Base-by-base conservation (phyloP, 2,797 vertebrate genomes). In the Diglossa cyanea region DNA sequence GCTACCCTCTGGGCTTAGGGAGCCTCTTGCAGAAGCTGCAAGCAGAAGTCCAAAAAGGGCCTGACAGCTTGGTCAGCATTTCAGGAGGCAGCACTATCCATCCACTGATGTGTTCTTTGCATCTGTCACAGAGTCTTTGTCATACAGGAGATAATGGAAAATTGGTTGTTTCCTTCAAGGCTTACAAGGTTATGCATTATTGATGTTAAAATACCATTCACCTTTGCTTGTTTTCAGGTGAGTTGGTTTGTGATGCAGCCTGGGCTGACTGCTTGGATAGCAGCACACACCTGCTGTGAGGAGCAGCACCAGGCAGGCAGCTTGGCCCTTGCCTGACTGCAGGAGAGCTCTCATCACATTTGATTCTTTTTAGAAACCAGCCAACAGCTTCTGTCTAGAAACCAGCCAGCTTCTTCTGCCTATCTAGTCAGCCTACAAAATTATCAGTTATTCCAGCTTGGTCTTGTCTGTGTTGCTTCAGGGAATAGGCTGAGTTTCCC, bases 101-200 rank as follows among this genome's bases (percentile, higher is more conserved):
- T 33, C 17, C 28, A n/a, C 33, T 47, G 61, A 10, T 4, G 3
- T 44, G 66, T 51, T 44, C 63, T 60, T 39, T 57, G n/a, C 28
- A 12, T 45, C 26, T 85, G 54, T 85, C 81, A 44, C 6, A 0
- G 54, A 54, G 37, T 17, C 50, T 40, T 55, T 75, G 51, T 72
- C 55, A 31, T 9, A 8, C 33, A 33, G 72, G 45, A 80, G 68
- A 23, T 39, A n/a, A 71, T 0, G 2, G 57, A 62, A 67, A 76
- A 71, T 25, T 0, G 0, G 37, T 74, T 0, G 0, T 83, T 82
- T 68, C 58, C 62, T 44, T 86, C 67, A 55, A 50, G 33, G 19
- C 30, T 76, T 79, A 21, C 0, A 0, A 30, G 18, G n/a, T 77
- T 19, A 11, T 79, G 24, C 44, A 37, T 90, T 88, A 67, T 45